These are phyloP conservation scores for Periophthalmus modestus DNA, from an alignment of 2,113 vertebrate genomes.

Conservation along the genomic window DNA sequence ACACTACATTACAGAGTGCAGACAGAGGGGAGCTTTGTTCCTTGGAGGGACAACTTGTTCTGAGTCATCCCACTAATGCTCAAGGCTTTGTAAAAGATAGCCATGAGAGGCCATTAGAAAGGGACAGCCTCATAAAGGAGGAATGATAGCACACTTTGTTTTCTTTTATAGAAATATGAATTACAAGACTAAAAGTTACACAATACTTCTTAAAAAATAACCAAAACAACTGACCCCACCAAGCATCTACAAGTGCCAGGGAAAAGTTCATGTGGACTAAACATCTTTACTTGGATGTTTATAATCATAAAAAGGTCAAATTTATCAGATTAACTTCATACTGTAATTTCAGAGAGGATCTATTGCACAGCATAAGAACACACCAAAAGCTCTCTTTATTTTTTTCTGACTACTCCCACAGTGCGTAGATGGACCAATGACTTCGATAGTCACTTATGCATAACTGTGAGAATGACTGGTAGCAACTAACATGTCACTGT, in stretches of 20 bases:
- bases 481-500: not conserved
- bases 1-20: constrained; percentile 52
- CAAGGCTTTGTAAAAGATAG: constrained; percentile 19
- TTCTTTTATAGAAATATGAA: constrained; percentile 42
- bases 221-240: not conserved
- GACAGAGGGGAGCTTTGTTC: constrained; percentile 33
- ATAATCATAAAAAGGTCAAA: not conserved
- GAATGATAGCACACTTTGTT: constrained; percentile 46
- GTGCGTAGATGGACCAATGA: not conserved
- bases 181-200: constrained; percentile 25
- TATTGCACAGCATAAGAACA: not conserved
- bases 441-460: not conserved
- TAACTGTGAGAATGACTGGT: no score
- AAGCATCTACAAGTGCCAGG: not conserved
- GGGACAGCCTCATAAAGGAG: constrained; percentile 43
- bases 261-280: not conserved
- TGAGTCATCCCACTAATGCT: constrained; percentile 25
- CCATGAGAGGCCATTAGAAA: constrained; percentile 41
- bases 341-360: not conserved
- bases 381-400: not conserved
- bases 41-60: constrained; percentile 33
- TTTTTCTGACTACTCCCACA: not conserved
- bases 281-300: not conserved
- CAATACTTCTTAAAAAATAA: constrained; percentile 19
- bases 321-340: no score